Conservation (phyloP, 2,888 invertebrate genomes). For the Phaonia tiefii region DNA sequence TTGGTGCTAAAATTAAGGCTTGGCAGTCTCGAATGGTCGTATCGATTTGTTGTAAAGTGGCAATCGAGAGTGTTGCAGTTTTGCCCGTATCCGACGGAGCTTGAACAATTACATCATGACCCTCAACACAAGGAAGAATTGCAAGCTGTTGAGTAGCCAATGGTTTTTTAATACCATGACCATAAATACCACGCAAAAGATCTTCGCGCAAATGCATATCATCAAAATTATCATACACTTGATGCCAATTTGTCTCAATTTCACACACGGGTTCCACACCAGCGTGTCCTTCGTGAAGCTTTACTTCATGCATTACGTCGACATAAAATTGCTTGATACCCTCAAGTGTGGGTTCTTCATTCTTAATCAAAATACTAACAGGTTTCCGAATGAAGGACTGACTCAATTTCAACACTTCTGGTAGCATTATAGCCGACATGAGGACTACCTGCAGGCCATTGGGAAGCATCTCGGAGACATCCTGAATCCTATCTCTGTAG, state of each 20-base stretch:
- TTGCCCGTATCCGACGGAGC: constrained; percentile 99
- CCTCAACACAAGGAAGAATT: constrained; percentile 97
- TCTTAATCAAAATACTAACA: constrained; percentile 97
- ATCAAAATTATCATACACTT: constrained; percentile 97
- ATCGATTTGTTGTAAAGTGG: constrained; percentile 98
- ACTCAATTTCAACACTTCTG: constrained; percentile 98
- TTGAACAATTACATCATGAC: constrained; percentile 99
- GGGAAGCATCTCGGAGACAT: constrained; percentile 96
- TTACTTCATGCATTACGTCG: constrained; percentile 93
- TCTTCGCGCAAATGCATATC: constrained; percentile 98
- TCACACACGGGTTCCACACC: constrained; percentile 96
- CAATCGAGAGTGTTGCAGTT: constrained; percentile 99
- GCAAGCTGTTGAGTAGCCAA: constrained; percentile 99
- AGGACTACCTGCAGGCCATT: constrained; percentile 96
- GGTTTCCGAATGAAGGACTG: constrained; percentile 98
- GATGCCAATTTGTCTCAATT: constrained; percentile 96
- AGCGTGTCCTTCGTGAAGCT: constrained; percentile 80
- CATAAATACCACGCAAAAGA: constrained; percentile 98
- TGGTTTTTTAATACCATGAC: constrained; percentile 99
- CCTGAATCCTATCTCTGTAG: constrained; percentile 99
- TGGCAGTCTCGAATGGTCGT: constrained; percentile 94
- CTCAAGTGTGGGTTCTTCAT: constrained; percentile 96
- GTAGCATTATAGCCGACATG: constrained; percentile 99
- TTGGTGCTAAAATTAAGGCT: constrained; percentile 98
- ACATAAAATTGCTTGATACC: constrained; percentile 99